Evolutionary conservation across 2,888 invertebrate species (phyloP).

Genomic region (Apotomis betuletana): DNA sequence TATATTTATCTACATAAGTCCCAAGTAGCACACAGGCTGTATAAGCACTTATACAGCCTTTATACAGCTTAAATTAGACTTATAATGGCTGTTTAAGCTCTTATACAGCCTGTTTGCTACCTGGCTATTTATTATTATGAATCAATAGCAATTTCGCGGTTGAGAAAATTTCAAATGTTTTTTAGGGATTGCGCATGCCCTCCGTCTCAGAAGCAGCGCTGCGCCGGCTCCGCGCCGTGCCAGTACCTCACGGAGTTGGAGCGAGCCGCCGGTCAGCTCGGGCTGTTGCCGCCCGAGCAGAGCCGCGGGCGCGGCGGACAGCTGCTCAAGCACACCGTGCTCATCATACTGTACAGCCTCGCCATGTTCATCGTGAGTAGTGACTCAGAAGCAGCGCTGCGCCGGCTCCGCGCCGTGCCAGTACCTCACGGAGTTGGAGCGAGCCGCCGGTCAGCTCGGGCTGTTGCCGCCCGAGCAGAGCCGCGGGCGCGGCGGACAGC

Average conservation of each 20-base stretch:
- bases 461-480: slow-evolving; percentile 57
- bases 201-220: slow-evolving; percentile 47
- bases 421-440: slow-evolving; percentile 67
- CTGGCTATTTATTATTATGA: too few species aligned
- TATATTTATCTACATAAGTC: too few species aligned
- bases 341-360: slow-evolving; percentile 90
- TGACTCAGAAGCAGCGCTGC: slow-evolving; percentile 50
- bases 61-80: too few species aligned
- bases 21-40: too few species aligned
- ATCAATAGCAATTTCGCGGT: too few species aligned
- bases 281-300: slow-evolving; percentile 41
- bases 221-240: too few species aligned
- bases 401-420: slow-evolving; percentile 55
- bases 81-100: too few species aligned
- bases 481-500: slow-evolving; percentile 83
- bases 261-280: slow-evolving; percentile 62
- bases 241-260: too few species aligned
- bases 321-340: slow-evolving; percentile 90
- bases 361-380: slow-evolving; percentile 52
- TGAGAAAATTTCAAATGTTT: neutral
- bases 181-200: slow-evolving; percentile 73
- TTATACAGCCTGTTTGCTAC: too few species aligned
- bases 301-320: slow-evolving; percentile 76
- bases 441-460: slow-evolving; percentile 69
- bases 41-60: too few species aligned